phyloP scores from a whole-genome alignment of 2,113 vertebrate genomes.

The Arizona elegans region DNA sequence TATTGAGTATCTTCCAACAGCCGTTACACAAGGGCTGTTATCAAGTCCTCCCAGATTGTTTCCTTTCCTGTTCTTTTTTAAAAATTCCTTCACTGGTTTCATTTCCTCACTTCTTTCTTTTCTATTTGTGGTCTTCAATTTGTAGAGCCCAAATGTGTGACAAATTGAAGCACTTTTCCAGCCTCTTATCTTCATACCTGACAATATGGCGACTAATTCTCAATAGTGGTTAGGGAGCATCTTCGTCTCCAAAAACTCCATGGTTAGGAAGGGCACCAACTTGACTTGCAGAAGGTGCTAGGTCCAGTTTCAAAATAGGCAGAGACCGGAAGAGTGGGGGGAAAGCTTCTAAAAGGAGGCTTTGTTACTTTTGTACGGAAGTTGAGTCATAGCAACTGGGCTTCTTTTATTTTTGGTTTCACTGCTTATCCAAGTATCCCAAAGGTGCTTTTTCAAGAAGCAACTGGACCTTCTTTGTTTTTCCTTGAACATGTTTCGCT shows the following conservation, averaged over 20 bases:
- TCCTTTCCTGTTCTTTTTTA: not conserved
- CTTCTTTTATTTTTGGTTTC: not conserved
- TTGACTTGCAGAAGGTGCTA: not conserved
- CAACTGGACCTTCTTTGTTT: not conserved
- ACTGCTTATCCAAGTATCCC: not conserved
- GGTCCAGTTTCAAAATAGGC: not conserved
- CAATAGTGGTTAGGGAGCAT: not conserved
- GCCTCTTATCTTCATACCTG: not conserved
- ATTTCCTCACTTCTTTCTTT: not conserved
- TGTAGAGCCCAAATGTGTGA: not conserved
- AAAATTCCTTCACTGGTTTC: not conserved
- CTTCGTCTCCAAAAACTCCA: not conserved
- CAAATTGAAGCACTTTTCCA: not conserved
- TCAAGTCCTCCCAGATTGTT: not conserved
- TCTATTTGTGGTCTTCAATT: not conserved
- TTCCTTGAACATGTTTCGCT: not conserved
- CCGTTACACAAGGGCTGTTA: not conserved
- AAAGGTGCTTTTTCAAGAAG: not conserved
- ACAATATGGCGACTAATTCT: not conserved
- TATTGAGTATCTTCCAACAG: not conserved
- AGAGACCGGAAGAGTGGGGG: not conserved
- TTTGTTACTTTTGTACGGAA: not conserved
- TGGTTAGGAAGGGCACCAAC: not conserved
- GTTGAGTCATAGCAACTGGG: not conserved
- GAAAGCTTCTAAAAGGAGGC: not conserved